Evolutionary conservation across 1,140 invertebrate genomes (phyloP).

Genomic region (Oryctes rhinoceros): DNA sequence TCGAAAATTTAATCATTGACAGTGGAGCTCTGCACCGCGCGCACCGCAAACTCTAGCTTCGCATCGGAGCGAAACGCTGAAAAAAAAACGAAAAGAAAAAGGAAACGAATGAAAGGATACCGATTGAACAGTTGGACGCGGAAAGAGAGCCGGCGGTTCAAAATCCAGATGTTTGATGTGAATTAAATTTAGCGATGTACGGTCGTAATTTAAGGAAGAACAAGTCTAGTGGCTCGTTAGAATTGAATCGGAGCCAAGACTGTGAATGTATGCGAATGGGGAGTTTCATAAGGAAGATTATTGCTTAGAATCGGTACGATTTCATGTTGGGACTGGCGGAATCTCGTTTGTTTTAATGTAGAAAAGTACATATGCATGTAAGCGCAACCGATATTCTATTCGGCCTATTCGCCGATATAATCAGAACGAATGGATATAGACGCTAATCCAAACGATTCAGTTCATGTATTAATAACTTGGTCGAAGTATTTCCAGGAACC

Average conservation of each 20-base stretch:
- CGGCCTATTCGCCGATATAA: too few relatives aligned
- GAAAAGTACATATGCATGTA: too few relatives aligned
- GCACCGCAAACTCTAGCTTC: not conserved
- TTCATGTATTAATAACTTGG: too few relatives aligned
- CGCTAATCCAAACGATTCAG: too few relatives aligned
- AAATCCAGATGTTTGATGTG: slow-evolving; percentile 17
- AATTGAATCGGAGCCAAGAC: slow-evolving; percentile 13
- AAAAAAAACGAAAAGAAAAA: not conserved
- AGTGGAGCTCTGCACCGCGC: not conserved
- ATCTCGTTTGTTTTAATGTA: not conserved
- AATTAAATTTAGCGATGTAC: slow-evolving; percentile 17
- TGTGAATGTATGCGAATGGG: not conserved
- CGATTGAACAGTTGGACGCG: not conserved
- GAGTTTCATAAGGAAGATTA: not conserved
- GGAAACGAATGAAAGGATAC: not conserved
- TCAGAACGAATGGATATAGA: too few relatives aligned
- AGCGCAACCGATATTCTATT: too few relatives aligned
- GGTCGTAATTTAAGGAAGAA: slow-evolving; percentile 21
- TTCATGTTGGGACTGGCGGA: not conserved
- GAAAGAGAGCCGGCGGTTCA: not conserved
- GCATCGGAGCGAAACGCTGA: not conserved
- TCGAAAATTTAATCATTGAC: slow-evolving; percentile 1
- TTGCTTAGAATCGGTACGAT: not conserved
- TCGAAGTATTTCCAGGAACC: too few relatives aligned
- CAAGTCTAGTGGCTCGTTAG: slow-evolving; percentile 11